A percentile compares a stretch with the other conserved stretches of the same genome.
Evolutionary conservation across 2,113 vertebrate genomes (phyloP).

Genomic region (Pimephales promelas): DNA sequence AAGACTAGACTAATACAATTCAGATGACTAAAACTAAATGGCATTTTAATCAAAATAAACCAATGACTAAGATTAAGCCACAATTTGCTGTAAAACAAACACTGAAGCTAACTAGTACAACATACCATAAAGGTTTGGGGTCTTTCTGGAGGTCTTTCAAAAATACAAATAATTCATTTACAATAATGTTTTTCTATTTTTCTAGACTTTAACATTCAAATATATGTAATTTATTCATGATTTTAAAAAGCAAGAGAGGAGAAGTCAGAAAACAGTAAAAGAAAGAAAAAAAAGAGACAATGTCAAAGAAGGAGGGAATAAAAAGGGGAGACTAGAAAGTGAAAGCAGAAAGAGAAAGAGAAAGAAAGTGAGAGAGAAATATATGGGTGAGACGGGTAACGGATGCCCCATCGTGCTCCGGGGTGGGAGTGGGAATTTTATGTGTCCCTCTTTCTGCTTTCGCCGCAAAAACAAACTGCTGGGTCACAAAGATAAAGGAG

Average conservation of each 20-base stretch:
- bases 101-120: too few relatives aligned
- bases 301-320: background rate
- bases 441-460: conserved; percentile 85
- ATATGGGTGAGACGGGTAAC: conserved; percentile 14
- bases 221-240: background rate
- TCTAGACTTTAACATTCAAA: background rate
- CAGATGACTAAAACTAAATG: too few relatives aligned
- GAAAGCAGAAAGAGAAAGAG: conserved; percentile 36
- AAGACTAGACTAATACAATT: too few relatives aligned
- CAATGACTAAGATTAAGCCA: too few relatives aligned
- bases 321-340: background rate
- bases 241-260: background rate
- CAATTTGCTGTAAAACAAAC: too few relatives aligned
- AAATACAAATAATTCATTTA: background rate
- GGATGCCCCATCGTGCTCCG: conserved; percentile 7
- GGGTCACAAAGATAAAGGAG: conserved; percentile 93
- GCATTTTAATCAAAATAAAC: too few relatives aligned
- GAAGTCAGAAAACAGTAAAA: background rate
- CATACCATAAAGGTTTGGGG: too few relatives aligned
- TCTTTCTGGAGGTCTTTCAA: too few relatives aligned
- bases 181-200: background rate
- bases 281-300: too few relatives aligned
- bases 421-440: conserved; percentile 74
- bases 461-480: conserved; percentile 85
- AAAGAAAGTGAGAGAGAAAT: background rate